These are phyloP conservation scores for Diplolepis rosae DNA, from an alignment of 2,888 invertebrate genomes.

Conservation along the genomic window DNA sequence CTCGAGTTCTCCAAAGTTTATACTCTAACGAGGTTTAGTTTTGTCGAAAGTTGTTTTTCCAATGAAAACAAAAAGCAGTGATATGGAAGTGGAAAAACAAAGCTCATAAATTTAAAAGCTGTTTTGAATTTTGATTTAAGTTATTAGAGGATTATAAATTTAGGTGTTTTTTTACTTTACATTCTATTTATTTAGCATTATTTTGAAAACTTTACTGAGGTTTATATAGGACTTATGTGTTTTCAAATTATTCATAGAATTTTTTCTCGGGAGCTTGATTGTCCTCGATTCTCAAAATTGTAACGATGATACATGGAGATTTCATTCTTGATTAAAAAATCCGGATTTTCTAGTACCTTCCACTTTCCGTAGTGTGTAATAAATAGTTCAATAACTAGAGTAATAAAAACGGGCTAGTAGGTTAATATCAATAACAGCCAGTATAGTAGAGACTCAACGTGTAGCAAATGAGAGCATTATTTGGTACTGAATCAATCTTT, in stretches of 20 bases:
- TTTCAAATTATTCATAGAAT: not conserved
- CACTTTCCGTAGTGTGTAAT: slow-evolving; percentile 1
- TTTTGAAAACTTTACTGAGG: too few relatives aligned
- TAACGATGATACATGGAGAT: not conserved
- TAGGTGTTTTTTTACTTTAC: not conserved
- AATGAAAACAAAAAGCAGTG: not conserved
- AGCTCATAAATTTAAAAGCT: not conserved
- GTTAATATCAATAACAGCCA: slow-evolving; percentile 7
- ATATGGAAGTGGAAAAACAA: not conserved
- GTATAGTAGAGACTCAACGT: not conserved
- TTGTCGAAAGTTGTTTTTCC: not conserved
- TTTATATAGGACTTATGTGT: not conserved
- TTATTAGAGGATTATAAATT: not conserved
- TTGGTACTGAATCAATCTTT: too few relatives aligned
- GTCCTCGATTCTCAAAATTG: not conserved
- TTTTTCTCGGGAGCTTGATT: not conserved
- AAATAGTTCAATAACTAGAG: slow-evolving; percentile 7
- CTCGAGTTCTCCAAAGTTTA: slow-evolving; percentile 18
- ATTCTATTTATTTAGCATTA: too few relatives aligned
- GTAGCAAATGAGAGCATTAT: not conserved
- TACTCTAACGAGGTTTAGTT: slow-evolving; percentile 18
- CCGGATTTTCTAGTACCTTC: slow-evolving; percentile 2
- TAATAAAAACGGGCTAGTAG: slow-evolving; percentile 11
- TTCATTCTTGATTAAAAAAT: slow-evolving; percentile 7
- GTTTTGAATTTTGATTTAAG: not conserved